Evolutionary conservation across 1,140 invertebrate genomes (phyloP).

Genomic region (Leptinotarsa texana): DNA sequence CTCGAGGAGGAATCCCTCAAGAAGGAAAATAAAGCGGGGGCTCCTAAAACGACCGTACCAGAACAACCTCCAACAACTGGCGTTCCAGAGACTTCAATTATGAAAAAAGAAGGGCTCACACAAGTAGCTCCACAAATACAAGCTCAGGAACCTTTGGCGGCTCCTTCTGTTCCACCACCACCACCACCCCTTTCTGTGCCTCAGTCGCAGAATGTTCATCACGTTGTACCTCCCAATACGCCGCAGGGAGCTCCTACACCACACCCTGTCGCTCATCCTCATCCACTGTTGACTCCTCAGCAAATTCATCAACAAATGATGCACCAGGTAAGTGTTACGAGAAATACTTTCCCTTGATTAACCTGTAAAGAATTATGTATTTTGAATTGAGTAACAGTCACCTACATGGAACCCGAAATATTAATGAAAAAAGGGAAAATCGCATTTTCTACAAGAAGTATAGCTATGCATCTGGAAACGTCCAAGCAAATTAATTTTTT

Average conservation of each 20-base stretch:
- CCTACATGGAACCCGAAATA: too few species aligned
- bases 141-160: not conserved
- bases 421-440: too few species aligned
- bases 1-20: constrained; percentile 70
- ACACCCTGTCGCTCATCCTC: constrained; percentile 29
- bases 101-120: constrained; percentile 30
- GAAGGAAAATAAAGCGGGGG: constrained; percentile 60
- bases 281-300: constrained; percentile 39
- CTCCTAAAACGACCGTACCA: constrained; percentile 22
- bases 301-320: constrained; percentile 56
- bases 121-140: not conserved
- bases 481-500: too few species aligned
- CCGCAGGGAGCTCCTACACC: constrained; percentile 23
- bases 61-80: constrained; percentile 27
- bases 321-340: constrained; percentile 47
- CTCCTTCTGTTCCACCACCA: constrained; percentile 23
- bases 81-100: constrained; percentile 18
- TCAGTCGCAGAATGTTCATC: constrained; percentile 37
- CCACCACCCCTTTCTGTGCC: constrained; percentile 40
- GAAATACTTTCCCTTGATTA: constrained; percentile 16
- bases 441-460: too few species aligned
- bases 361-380: constrained; percentile 18
- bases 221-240: not conserved
- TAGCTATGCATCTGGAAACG: too few species aligned
- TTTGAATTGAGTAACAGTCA: too few species aligned